These are phyloP conservation scores for Alcedo atthis DNA, from an alignment of 2,797 vertebrate species.

Conservation along the genomic window DNA sequence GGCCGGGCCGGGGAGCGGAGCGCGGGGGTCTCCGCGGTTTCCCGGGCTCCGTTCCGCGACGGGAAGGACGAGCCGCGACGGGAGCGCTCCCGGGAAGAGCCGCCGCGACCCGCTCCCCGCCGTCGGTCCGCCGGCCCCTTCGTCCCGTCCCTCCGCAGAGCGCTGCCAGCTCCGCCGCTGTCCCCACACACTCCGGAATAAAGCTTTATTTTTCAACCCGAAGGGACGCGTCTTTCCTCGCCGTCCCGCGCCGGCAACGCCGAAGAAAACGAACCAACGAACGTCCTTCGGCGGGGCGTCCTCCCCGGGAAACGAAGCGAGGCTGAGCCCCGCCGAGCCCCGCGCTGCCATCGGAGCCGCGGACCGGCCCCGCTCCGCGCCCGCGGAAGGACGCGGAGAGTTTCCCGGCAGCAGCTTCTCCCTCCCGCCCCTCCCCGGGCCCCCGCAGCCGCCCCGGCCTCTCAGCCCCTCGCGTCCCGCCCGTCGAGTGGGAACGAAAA, in stretches of 20 bases:
- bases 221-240: conserved; percentile 57
- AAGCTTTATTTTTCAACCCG: conserved; percentile 84
- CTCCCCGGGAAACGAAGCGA: not conserved
- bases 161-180: not conserved
- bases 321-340: not conserved
- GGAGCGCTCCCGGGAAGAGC: not conserved
- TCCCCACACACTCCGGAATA: conserved; percentile 69
- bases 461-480: not conserved
- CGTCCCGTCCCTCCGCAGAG: not conserved
- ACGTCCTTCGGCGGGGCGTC: not conserved
- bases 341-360: not conserved
- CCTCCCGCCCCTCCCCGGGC: not conserved
- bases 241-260: not conserved
- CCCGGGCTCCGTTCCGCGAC: not conserved
- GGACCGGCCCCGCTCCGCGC: not conserved
- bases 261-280: not conserved
- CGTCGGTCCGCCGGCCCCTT: not conserved
- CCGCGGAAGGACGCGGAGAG: not conserved
- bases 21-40: not conserved
- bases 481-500: not conserved
- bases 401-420: not conserved
- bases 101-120: not conserved
- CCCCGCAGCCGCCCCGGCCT: not conserved
- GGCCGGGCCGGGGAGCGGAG: no score
- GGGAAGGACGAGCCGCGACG: not conserved